A percentile compares a stretch with the other conserved stretches of the same genome.
Conservation (phyloP, 2,888 invertebrate species). For the Heliothis peltigera region DNA sequence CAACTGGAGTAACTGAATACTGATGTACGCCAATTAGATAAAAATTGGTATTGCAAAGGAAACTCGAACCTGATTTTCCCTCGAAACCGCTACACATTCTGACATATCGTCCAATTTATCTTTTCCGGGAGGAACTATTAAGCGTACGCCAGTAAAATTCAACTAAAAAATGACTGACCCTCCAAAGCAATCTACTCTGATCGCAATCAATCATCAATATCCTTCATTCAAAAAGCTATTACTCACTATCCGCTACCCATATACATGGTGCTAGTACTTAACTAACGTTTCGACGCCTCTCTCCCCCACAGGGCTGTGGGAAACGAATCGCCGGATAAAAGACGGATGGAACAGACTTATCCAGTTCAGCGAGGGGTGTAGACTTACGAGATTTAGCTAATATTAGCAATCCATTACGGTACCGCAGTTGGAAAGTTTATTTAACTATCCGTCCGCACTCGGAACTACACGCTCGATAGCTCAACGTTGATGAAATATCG, state of each 20-base stretch:
- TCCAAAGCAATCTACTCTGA: constrained; percentile 46
- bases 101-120: constrained; percentile 9
- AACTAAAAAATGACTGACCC: constrained; percentile 49
- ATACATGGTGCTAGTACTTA: constrained; percentile 52
- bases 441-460: constrained; percentile 58
- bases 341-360: constrained; percentile 84
- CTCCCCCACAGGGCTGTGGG: constrained; percentile 65
- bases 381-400: constrained; percentile 87
- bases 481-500: constrained; percentile 59
- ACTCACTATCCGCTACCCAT: constrained; percentile 42
- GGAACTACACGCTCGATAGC: constrained; percentile 55
- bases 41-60: background rate
- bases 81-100: constrained; percentile 2
- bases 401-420: constrained; percentile 88
- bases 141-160: constrained; percentile 19
- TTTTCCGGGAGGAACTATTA: constrained; percentile 18
- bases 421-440: constrained; percentile 64
- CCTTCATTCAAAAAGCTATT: constrained; percentile 59
- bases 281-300: constrained; percentile 69
- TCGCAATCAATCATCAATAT: constrained; percentile 63
- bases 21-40: constrained; percentile 23
- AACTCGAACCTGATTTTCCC: background rate
- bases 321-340: constrained; percentile 82
- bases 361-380: constrained; percentile 74
- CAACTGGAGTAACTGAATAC: constrained; percentile 34